Percentiles rank a stretch among this genome's conserved stretches.
Evolutionary conservation across 1,140 invertebrate genomes (phyloP).

Genomic region (Diprion similis): DNA sequence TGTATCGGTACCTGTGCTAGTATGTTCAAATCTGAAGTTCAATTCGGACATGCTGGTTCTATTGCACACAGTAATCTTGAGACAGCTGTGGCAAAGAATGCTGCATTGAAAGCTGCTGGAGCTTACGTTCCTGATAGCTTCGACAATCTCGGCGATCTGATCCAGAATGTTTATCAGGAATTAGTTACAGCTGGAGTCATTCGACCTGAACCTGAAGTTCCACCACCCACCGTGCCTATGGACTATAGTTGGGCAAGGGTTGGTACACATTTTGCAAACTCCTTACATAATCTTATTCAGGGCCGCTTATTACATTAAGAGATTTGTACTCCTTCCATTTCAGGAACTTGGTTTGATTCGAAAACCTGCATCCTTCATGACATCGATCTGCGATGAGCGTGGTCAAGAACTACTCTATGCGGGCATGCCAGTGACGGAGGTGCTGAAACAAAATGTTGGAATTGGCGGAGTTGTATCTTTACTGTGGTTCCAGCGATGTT

Average conservation of each 20-base stretch:
- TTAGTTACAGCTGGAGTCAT: slow-evolving; percentile 86
- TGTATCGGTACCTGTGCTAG: slow-evolving; percentile 94
- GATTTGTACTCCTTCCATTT: slow-evolving; percentile 30
- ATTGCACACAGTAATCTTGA: slow-evolving; percentile 96
- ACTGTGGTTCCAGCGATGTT: slow-evolving; percentile 97
- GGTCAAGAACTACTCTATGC: slow-evolving; percentile 98
- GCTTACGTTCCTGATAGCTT: slow-evolving; percentile 93
- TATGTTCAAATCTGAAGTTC: slow-evolving; percentile 98
- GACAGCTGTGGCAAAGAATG: slow-evolving; percentile 94
- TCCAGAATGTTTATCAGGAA: slow-evolving; percentile 79
- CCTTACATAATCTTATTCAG: slow-evolving; percentile 16
- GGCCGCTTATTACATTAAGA: not conserved
- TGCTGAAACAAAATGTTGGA: slow-evolving; percentile 87
- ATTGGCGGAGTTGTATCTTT: slow-evolving; percentile 97
- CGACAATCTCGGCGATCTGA: slow-evolving; percentile 83
- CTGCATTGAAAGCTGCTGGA: slow-evolving; percentile 80
- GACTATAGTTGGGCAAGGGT: slow-evolving; percentile 98
- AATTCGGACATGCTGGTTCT: slow-evolving; percentile 99
- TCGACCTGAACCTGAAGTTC: slow-evolving; percentile 87
- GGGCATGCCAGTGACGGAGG: slow-evolving; percentile 97
- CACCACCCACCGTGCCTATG: slow-evolving; percentile 99
- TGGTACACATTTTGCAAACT: slow-evolving; percentile 34
- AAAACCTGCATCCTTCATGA: slow-evolving; percentile 99
- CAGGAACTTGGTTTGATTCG: slow-evolving; percentile 96
- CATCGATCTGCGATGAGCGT: slow-evolving; percentile 98